Evolutionary conservation across 1,140 invertebrate species (phyloP).

Genomic region (Colletes gigas): DNA sequence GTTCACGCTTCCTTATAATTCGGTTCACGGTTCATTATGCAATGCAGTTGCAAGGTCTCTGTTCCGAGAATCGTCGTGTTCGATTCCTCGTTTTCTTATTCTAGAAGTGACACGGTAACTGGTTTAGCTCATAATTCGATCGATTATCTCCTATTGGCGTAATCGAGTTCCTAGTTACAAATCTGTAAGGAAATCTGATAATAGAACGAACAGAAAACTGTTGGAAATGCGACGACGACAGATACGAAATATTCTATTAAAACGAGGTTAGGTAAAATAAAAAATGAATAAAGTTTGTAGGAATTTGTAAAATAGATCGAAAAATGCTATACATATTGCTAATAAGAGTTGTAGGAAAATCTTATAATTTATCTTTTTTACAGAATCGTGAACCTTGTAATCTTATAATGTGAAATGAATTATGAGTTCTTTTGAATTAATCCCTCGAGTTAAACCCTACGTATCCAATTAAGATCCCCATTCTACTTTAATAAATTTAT

Average conservation of each 20-base stretch:
- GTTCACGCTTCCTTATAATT: background rate
- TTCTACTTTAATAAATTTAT: background rate
- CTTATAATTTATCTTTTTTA: too few species aligned
- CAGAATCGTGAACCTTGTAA: too few species aligned
- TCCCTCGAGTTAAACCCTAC: background rate
- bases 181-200: background rate
- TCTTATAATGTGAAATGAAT: too few species aligned
- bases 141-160: background rate
- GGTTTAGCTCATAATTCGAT: background rate
- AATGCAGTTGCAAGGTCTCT: background rate
- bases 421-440: background rate
- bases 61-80: background rate
- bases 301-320: too few species aligned
- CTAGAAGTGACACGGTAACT: background rate
- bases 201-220: background rate
- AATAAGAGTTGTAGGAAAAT: too few species aligned
- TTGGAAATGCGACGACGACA: too few species aligned
- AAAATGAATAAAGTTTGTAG: too few species aligned
- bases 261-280: too few species aligned
- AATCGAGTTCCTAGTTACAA: background rate
- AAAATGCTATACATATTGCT: too few species aligned
- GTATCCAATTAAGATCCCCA: background rate
- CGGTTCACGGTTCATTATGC: constrained; percentile 3
- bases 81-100: background rate
- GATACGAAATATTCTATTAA: too few species aligned